These are phyloP conservation scores for Sacculina carcini DNA, from an alignment of 2,888 invertebrate genomes.

Conservation along the genomic window DNA sequence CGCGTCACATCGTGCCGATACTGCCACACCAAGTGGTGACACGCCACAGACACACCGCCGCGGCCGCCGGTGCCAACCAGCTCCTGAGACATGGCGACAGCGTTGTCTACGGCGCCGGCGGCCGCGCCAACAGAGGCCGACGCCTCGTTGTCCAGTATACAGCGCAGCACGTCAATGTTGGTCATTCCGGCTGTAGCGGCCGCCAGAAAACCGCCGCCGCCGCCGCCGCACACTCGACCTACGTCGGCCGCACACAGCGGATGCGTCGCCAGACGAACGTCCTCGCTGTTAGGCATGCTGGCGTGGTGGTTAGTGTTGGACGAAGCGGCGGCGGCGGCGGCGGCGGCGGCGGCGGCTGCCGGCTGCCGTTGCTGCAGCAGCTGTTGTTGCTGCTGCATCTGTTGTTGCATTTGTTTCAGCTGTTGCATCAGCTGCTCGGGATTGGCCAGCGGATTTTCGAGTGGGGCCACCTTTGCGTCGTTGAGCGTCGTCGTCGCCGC, in stretches of 20 bases:
- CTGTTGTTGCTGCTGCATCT: too few relatives aligned
- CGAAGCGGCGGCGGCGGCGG: too few relatives aligned
- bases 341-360: too few relatives aligned
- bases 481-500: neutral
- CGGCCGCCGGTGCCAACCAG: neutral
- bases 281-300: too few relatives aligned
- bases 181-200: neutral
- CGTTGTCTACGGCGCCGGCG: too few relatives aligned
- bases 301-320: too few relatives aligned
- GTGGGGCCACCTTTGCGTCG: neutral
- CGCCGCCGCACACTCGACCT: neutral
- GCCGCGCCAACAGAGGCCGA: neutral
- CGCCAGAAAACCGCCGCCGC: neutral
- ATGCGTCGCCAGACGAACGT: neutral
- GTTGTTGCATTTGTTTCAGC: too few relatives aligned
- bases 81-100: too few relatives aligned
- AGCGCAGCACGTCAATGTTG: neutral
- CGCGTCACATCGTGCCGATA: neutral
- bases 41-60: neutral
- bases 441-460: too few relatives aligned
- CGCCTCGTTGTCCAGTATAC: neutral
- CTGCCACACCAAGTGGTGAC: neutral
- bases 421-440: too few relatives aligned
- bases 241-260: neutral
- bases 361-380: too few relatives aligned